Conservation (phyloP, 2,113 vertebrate genomes). For the Stictonetta naevosa region DNA sequence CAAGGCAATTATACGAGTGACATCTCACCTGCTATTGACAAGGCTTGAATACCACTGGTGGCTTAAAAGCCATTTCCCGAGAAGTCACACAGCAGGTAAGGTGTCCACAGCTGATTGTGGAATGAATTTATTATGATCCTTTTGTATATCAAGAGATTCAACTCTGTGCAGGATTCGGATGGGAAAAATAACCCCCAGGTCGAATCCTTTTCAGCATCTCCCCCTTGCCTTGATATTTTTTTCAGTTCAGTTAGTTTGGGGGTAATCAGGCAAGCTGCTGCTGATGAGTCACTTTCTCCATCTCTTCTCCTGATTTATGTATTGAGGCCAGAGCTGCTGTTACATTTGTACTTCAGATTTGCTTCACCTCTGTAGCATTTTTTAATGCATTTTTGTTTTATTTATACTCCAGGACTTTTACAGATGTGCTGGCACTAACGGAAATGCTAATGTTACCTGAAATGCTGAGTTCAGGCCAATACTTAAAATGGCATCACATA, state of each 20-base stretch:
- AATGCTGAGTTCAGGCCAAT: not conserved
- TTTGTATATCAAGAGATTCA: not conserved
- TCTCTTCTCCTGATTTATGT: not conserved
- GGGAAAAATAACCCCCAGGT: not conserved
- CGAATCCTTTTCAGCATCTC: not conserved
- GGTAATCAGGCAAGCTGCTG: not conserved
- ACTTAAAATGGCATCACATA: not conserved
- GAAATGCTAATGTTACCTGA: not conserved
- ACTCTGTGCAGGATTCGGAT: not conserved
- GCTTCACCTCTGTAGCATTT: not conserved
- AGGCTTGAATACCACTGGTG: not conserved
- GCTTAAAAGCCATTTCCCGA: not conserved
- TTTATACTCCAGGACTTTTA: not conserved
- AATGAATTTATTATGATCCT: not conserved
- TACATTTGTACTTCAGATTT: not conserved
- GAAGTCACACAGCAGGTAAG: not conserved
- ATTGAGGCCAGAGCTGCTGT: conserved; percentile 36
- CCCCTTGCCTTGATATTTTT: not conserved
- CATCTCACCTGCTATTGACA: not conserved
- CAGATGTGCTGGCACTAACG: not conserved
- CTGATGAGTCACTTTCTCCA: conserved; percentile 35
- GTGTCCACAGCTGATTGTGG: not conserved
- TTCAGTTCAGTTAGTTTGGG: not conserved
- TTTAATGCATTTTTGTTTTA: not conserved
- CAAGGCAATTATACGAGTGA: not conserved